phyloP scores from a whole-genome alignment of 2,888 invertebrate genomes.

The Odontomyia ornata region DNA sequence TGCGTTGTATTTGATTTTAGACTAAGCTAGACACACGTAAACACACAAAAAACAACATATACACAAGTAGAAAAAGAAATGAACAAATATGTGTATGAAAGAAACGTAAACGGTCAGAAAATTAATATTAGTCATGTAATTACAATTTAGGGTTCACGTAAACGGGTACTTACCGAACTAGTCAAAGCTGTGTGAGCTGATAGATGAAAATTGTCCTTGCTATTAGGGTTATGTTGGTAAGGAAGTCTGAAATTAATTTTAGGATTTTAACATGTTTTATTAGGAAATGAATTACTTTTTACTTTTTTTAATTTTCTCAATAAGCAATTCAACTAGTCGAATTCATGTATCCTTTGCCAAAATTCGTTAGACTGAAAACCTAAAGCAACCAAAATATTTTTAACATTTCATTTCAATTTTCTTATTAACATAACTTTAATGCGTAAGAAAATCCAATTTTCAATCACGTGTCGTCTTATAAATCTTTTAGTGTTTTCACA shows the following conservation, averaged over 20 bases:
- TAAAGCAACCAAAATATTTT: too few relatives aligned
- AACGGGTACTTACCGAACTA: slow-evolving; percentile 40
- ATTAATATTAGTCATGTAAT: slow-evolving; percentile 32
- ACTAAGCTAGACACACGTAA: slow-evolving; percentile 26
- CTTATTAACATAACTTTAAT: neutral
- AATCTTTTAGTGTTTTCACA: slow-evolving; percentile 33
- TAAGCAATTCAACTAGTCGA: neutral
- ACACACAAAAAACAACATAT: slow-evolving; percentile 7
- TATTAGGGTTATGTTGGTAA: neutral
- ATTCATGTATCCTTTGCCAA: neutral
- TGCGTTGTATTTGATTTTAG: slow-evolving; percentile 29
- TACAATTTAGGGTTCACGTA: slow-evolving; percentile 38
- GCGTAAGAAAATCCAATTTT: slow-evolving; percentile 2
- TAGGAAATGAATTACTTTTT: neutral
- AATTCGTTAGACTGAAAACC: neutral
- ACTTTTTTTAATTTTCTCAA: neutral
- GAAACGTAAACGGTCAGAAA: neutral
- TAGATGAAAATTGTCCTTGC: neutral
- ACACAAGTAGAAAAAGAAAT: slow-evolving; percentile 13
- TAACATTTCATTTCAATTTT: neutral
- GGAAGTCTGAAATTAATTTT: neutral
- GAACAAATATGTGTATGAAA: neutral
- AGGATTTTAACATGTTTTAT: neutral
- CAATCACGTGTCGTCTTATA: neutral
- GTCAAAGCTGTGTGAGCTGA: slow-evolving; percentile 7